phyloP scores from a whole-genome alignment of 2,888 invertebrate genomes.

The Lepeophtheirus nordmannii region DNA sequence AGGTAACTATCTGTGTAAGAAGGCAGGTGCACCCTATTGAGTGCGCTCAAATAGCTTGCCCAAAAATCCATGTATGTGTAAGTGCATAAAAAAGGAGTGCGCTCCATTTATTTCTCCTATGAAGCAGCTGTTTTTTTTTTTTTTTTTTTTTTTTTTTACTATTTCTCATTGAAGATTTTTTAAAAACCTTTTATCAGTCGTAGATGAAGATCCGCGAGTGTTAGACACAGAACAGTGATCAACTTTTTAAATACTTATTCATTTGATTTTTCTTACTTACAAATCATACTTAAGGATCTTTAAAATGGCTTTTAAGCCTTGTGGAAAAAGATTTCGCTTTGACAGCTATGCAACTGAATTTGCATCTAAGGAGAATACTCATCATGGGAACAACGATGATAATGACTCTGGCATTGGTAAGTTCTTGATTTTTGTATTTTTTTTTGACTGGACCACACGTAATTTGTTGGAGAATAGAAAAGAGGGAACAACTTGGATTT shows the following conservation, averaged over 20 bases:
- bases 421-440: not conserved
- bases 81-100: conserved; percentile 3
- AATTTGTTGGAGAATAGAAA: not conserved
- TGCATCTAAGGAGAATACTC: not conserved
- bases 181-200: not conserved
- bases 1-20: not conserved
- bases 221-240: not conserved
- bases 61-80: not conserved
- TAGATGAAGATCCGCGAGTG: not conserved
- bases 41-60: not conserved
- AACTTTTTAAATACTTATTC: not conserved
- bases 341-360: conserved; percentile 20
- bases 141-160: not conserved
- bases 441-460: not conserved
- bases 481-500: not conserved
- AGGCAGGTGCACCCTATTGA: not conserved
- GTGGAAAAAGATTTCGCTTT: conserved; percentile 11
- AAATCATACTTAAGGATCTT: too few relatives aligned
- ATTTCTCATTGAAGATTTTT: conserved; percentile 3
- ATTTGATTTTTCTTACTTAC: not conserved
- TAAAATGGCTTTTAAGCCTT: not conserved
- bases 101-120: not conserved
- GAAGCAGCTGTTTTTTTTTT: not conserved
- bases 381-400: not conserved
- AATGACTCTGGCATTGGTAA: conserved; percentile 21